Base-by-base conservation (phyloP, 2,888 invertebrate species). In the Cordilura impudica region DNA sequence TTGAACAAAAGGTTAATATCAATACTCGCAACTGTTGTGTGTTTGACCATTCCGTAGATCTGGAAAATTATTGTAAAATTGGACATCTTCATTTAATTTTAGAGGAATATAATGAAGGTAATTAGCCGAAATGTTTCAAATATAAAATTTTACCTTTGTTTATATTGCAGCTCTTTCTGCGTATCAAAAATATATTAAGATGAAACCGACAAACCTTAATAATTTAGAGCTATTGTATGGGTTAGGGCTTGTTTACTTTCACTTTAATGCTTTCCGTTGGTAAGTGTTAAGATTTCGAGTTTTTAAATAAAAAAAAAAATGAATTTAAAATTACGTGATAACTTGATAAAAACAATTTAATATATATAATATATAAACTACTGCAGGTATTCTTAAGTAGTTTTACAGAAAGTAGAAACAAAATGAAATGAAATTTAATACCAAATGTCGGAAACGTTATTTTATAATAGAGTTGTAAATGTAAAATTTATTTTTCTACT, bases 231-330 rank as follows among this genome's bases (percentile, higher is more conserved):
- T 98, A 88, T 92, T 98, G 29, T 99, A 98, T 90, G 99, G 99
- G 21, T 92, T 98, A 53, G 99, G 98, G 1, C 92, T 99, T 51
- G 97, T 97, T 79, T 99, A 99, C 90, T 98, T 97, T 89, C 98
- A 99, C 90, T 99, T 95, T 91, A 97, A 97, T 88, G 95, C 97
- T 39, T 98, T 95, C 90, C 95, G 96, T 89, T 97, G 97, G 99
- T 99, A 90, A 96, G 97, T 94, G 23, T 26, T 21, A 2, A 12
- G n/a, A n/a, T n/a, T n/a, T n/a, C n/a, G n/a, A n/a, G n/a, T n/a
- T n/a, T n/a, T n/a, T n/a, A n/a, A n/a, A n/a, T n/a, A n/a, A n/a
- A n/a, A n/a, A n/a, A n/a, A n/a, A n/a, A n/a, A n/a, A n/a, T n/a
- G n/a, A n/a, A n/a, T n/a, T n/a, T n/a, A n/a, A n/a, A n/a, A n/a